Percentiles rank a stretch among this genome's conserved stretches.
These are phyloP conservation scores for Macaria liturata DNA, from an alignment of 2,888 invertebrate species.

Conservation along the genomic window DNA sequence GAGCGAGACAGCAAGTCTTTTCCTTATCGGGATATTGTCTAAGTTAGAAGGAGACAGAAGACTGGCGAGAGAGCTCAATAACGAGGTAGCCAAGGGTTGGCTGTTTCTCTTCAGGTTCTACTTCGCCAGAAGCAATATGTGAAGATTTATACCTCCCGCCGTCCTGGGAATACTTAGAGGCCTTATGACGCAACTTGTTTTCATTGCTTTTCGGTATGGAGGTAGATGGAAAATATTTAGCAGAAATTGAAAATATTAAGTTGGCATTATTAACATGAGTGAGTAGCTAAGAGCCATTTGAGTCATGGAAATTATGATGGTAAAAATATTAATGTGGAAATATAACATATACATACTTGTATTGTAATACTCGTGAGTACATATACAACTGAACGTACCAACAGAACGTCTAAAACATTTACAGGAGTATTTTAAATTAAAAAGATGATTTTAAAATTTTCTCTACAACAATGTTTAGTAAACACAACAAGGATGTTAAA, in stretches of 20 bases:
- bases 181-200: slow-evolving; percentile 67
- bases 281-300: neutral
- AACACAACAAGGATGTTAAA: too few relatives aligned
- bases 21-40: slow-evolving; percentile 35
- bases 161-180: slow-evolving; percentile 63
- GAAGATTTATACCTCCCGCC: slow-evolving; percentile 75
- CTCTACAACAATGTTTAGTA: too few relatives aligned
- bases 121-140: slow-evolving; percentile 75
- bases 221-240: slow-evolving; percentile 22
- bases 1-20: slow-evolving; percentile 63
- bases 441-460: too few relatives aligned
- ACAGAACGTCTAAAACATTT: too few relatives aligned
- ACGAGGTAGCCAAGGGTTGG: slow-evolving; percentile 83
- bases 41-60: slow-evolving; percentile 54
- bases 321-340: too few relatives aligned
- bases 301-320: too few relatives aligned
- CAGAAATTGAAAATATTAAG: slow-evolving; percentile 17
- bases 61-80: slow-evolving; percentile 82
- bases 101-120: slow-evolving; percentile 77
- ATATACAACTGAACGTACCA: too few relatives aligned
- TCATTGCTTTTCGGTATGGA: slow-evolving; percentile 57
- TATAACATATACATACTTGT: too few relatives aligned
- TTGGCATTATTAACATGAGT: slow-evolving; percentile 28
- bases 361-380: too few relatives aligned
- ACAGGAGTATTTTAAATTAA: too few relatives aligned